A percentile compares a stretch with the other conserved stretches of the same genome.
phyloP scores from a whole-genome alignment of 2,797 vertebrate genomes.

The Lates japonicus region DNA sequence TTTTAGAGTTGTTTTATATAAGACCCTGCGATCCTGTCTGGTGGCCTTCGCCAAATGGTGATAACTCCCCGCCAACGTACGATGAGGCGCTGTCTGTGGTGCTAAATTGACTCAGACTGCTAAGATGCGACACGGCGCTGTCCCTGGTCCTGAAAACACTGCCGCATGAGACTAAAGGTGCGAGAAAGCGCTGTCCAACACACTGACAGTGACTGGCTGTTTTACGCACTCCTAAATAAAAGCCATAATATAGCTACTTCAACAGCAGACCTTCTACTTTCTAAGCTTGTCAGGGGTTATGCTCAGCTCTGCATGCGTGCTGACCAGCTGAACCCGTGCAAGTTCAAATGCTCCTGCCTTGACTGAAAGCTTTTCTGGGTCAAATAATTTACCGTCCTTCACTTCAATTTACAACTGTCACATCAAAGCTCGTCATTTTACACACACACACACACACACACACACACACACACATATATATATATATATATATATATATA shows the following conservation, averaged over 20 bases:
- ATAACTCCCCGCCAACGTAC: conserved; percentile 21
- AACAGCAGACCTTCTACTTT: conserved; percentile 23
- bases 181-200: conserved; percentile 2
- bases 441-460: too few relatives aligned
- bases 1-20: neutral
- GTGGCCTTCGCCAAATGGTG: conserved; percentile 39
- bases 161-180: conserved; percentile 20
- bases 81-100: conserved; percentile 65
- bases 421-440: conserved; percentile 73
- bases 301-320: conserved; percentile 16
- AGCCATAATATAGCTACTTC: neutral
- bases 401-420: conserved; percentile 75
- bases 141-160: conserved; percentile 58
- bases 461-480: too few relatives aligned
- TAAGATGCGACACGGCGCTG: conserved; percentile 45
- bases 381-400: conserved; percentile 78
- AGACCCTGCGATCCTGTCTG: conserved; percentile 14
- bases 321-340: conserved; percentile 56
- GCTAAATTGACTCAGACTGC: conserved; percentile 51
- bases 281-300: conserved; percentile 13
- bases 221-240: conserved; percentile 7
- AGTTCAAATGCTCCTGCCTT: conserved; percentile 57
- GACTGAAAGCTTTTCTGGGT: conserved; percentile 78
- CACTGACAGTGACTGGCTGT: neutral
- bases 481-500: too few relatives aligned